Conservation (phyloP, 2,113 vertebrate genomes). For the Datnioides undecimradiatus region DNA sequence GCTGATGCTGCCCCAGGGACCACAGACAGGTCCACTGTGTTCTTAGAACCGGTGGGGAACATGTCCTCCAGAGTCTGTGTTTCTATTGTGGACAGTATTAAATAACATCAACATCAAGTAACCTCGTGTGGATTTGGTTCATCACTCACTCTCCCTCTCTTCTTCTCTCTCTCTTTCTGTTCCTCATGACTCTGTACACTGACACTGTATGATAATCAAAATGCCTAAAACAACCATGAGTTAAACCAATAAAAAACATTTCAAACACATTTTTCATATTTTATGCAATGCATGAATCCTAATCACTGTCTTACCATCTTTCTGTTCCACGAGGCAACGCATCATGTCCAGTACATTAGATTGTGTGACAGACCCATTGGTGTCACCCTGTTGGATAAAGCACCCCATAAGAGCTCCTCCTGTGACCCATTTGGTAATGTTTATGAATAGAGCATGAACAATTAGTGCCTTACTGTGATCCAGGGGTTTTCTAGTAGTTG, state of each 20-base stretch:
- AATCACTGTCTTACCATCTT: constrained; percentile 56
- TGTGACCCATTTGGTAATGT: constrained; percentile 32
- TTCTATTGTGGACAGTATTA: constrained; percentile 32
- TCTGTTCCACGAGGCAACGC: constrained; percentile 74
- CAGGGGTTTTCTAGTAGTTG: constrained; percentile 86
- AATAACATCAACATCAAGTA: constrained; percentile 24
- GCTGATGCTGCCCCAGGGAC: constrained; percentile 27
- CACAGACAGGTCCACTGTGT: neutral
- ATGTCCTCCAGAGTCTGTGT: constrained; percentile 16
- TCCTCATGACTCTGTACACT: too few relatives aligned
- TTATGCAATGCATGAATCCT: too few relatives aligned
- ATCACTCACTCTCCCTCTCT: neutral
- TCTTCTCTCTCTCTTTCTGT: neutral
- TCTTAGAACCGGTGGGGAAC: constrained; percentile 25
- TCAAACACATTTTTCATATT: too few relatives aligned
- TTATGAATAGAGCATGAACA: constrained; percentile 33
- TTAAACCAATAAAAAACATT: neutral
- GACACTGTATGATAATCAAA: neutral
- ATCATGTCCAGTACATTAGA: constrained; percentile 89
- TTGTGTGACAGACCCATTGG: constrained; percentile 68
- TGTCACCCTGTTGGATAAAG: constrained; percentile 84
- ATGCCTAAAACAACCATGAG: too few relatives aligned
- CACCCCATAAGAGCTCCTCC: constrained; percentile 15
- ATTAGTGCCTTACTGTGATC: constrained; percentile 82
- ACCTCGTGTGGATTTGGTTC: neutral